phyloP scores from a whole-genome alignment of 2,797 vertebrate genomes.

The Cirrhinus molitorella region DNA sequence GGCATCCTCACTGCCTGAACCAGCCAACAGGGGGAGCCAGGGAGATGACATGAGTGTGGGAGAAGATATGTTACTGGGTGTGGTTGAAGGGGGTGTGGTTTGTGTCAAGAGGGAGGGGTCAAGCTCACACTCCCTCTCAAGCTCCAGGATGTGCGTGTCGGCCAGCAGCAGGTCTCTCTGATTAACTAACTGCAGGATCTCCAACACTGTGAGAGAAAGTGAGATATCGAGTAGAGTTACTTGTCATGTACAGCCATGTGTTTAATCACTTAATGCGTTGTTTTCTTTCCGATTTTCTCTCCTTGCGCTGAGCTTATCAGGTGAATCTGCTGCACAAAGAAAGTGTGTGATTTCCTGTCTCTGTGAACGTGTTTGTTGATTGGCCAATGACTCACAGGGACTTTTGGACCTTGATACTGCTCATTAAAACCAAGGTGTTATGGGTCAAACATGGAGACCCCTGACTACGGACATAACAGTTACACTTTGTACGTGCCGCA shows the following conservation, averaged over 20 bases:
- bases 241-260: conserved; percentile 12
- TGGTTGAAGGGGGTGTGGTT: conserved; percentile 54
- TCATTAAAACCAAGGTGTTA: conserved; percentile 64
- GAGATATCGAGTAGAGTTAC: background rate
- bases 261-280: conserved; percentile 43
- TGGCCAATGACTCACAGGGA: conserved; percentile 68
- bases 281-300: conserved; percentile 22
- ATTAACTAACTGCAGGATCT: conserved; percentile 91
- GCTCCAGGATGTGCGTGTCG: conserved; percentile 89
- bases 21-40: conserved; percentile 69
- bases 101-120: conserved; percentile 62
- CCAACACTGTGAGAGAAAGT: conserved; percentile 79
- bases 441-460: conserved; percentile 40
- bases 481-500: conserved; percentile 12
- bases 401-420: conserved; percentile 61
- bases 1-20: conserved; percentile 48
- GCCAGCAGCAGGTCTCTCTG: conserved; percentile 87
- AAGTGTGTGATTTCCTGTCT: conserved; percentile 76
- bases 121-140: conserved; percentile 88
- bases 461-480: conserved; percentile 11
- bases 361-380: conserved; percentile 67
- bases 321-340: conserved; percentile 65
- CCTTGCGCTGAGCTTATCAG: conserved; percentile 54
- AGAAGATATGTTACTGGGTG: conserved; percentile 51
- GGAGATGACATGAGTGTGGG: conserved; percentile 46